These are phyloP conservation scores for Drosophila aff. DNA, from an alignment of 1,140 invertebrate species.

Conservation along the genomic window DNA sequence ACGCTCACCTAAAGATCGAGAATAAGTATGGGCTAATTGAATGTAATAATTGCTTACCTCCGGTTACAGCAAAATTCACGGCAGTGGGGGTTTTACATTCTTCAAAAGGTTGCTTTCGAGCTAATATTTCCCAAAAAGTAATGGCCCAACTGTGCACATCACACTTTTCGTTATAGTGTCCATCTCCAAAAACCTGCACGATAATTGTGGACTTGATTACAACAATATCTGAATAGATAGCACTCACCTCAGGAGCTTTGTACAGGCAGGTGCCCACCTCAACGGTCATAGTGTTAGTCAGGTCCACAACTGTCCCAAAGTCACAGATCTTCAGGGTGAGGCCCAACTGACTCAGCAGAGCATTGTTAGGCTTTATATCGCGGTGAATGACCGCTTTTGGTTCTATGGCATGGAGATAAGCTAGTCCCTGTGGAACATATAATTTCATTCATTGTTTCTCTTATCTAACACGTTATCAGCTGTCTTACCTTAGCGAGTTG, in stretches of 20 bases:
- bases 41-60: conserved; percentile 78
- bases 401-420: too few relatives aligned
- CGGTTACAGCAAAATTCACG: conserved; percentile 96
- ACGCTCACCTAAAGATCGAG: conserved; percentile 87
- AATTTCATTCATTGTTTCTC: too few relatives aligned
- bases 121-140: conserved; percentile 97
- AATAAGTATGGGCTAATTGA: neutral
- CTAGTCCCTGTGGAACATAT: too few relatives aligned
- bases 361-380: too few relatives aligned
- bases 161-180: conserved; percentile 97
- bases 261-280: conserved; percentile 87
- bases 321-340: too few relatives aligned
- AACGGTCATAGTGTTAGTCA: too few relatives aligned
- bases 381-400: too few relatives aligned
- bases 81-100: conserved; percentile 92
- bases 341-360: too few relatives aligned
- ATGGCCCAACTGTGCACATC: conserved; percentile 99
- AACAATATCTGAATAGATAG: neutral
- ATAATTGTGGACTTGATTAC: too few relatives aligned
- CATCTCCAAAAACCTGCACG: conserved; percentile 85
- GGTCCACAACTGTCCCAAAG: too few relatives aligned
- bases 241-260: conserved; percentile 96
- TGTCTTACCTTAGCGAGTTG: too few relatives aligned
- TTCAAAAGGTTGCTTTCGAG: conserved; percentile 95
- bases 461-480: too few relatives aligned